phyloP scores from a whole-genome alignment of 1,140 invertebrate species.

The Drosophila pandora region DNA sequence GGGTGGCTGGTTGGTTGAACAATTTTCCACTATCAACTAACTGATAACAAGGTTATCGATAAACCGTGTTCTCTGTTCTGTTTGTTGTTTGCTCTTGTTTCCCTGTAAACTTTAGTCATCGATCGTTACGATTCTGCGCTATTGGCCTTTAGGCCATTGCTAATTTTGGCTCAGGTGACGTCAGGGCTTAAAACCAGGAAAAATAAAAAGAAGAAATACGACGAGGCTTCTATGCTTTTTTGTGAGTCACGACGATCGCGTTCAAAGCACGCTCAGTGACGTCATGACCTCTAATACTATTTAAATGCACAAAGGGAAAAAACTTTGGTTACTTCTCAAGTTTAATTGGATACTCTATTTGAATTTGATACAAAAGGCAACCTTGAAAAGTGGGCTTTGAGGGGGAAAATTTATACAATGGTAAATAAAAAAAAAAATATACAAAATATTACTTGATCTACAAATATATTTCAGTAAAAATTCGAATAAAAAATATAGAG shows the following conservation, averaged over 20 bases:
- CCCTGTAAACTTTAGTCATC: constrained; percentile 19
- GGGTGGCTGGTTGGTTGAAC: constrained; percentile 18
- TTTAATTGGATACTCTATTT: neutral
- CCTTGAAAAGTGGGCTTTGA: neutral
- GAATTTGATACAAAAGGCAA: neutral
- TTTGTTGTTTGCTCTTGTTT: constrained; percentile 39
- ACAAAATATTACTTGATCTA: too few relatives aligned
- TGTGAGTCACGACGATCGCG: constrained; percentile 31
- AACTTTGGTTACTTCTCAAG: neutral
- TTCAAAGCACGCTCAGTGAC: constrained; percentile 16
- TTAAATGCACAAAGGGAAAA: neutral
- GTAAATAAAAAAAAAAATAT: too few relatives aligned
- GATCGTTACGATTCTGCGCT: neutral
- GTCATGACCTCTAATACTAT: constrained; percentile 19
- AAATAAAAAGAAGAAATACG: neutral
- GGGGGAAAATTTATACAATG: too few relatives aligned
- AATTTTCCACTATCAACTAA: constrained; percentile 32
- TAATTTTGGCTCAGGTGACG: constrained; percentile 6
- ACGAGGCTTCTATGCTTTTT: neutral
- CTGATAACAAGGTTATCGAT: constrained; percentile 28
- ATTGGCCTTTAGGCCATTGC: constrained; percentile 1
- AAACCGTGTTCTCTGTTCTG: constrained; percentile 1
- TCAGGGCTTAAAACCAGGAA: constrained; percentile 9
- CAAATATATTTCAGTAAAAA: too few relatives aligned
- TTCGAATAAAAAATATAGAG: too few relatives aligned